These are phyloP conservation scores for Falco biarmicus DNA, from an alignment of 2,797 vertebrate genomes.

Conservation along the genomic window DNA sequence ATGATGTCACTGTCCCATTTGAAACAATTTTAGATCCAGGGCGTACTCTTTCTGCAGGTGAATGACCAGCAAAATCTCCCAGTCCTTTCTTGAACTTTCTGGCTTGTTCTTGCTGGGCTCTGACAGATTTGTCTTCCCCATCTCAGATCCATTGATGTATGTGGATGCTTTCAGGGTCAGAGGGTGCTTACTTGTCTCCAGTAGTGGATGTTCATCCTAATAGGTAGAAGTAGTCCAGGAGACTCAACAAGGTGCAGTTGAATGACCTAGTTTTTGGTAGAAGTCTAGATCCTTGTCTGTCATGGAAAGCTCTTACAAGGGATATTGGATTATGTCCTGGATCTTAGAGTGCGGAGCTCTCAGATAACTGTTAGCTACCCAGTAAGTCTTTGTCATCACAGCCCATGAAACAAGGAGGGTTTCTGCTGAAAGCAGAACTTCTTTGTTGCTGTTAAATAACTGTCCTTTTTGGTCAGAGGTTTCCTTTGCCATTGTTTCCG, in stretches of 20 bases:
- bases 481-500: constrained; percentile 30
- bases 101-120: neutral
- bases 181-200: neutral
- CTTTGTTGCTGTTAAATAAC: neutral
- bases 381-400: neutral
- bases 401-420: neutral
- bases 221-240: neutral
- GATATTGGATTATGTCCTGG: neutral
- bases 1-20: neutral
- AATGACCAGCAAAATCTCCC: neutral
- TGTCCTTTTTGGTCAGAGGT: neutral
- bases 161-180: neutral
- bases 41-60: neutral
- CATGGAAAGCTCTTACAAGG: neutral
- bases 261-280: neutral
- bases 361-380: neutral
- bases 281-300: neutral
- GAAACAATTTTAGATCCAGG: neutral
- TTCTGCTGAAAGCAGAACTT: neutral
- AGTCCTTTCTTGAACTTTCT: neutral
- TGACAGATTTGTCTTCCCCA: neutral
- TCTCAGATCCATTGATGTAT: neutral
- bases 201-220: neutral
- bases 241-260: neutral
- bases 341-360: neutral